Percentiles rank a stretch among this genome's conserved stretches.
These are phyloP conservation scores for Leucosticte australis DNA, from an alignment of 2,113 vertebrate genomes.

Conservation along the genomic window DNA sequence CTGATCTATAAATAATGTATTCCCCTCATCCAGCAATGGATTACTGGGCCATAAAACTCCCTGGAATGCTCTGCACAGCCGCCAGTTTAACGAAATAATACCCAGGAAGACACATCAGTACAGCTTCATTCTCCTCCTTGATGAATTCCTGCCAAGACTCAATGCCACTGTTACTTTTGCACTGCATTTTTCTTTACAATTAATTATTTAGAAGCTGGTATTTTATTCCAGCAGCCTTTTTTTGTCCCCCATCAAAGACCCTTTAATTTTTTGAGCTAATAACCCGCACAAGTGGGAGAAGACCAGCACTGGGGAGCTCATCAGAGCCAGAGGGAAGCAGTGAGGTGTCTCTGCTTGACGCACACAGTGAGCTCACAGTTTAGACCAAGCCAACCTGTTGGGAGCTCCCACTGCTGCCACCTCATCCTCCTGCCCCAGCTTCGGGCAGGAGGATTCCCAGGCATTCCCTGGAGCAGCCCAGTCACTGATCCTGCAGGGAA, in stretches of 20 bases:
- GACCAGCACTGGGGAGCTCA: neutral
- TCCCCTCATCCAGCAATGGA: constrained; percentile 39
- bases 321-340: neutral
- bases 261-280: neutral
- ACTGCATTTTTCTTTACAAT: neutral
- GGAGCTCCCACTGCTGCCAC: neutral
- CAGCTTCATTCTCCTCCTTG: neutral
- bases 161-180: neutral
- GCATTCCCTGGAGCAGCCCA: neutral
- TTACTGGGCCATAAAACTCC: constrained; percentile 46
- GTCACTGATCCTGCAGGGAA: neutral
- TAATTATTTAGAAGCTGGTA: neutral
- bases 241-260: neutral
- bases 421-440: neutral
- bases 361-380: neutral
- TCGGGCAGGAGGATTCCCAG: neutral
- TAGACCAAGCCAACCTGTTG: neutral
- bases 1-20: constrained; percentile 60
- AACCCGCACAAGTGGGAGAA: neutral
- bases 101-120: neutral
- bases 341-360: accelerated
- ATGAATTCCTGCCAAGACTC: neutral
- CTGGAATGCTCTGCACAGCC: neutral
- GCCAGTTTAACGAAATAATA: neutral
- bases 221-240: neutral